Percentiles rank a stretch among this genome's conserved stretches.
Conservation (phyloP, 1,140 invertebrate species). For the Papilio dardanus region DNA sequence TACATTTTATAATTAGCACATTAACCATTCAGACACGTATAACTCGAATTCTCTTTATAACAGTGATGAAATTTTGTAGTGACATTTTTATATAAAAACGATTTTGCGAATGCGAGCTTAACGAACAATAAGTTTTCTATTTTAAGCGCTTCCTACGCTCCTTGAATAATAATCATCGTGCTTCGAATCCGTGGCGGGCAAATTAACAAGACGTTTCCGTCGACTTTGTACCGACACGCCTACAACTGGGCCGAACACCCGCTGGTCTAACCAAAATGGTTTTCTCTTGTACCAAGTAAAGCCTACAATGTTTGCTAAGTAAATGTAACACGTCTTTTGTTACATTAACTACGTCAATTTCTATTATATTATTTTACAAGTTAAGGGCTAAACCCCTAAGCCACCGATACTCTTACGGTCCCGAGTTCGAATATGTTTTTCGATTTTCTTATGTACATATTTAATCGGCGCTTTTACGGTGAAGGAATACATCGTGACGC, state of each 20-base stretch:
- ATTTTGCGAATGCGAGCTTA: no score
- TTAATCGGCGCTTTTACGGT: no score
- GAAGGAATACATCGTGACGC: no score
- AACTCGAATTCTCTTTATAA: no score
- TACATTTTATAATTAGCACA: no score
- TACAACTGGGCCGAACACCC: neutral
- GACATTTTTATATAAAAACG: neutral
- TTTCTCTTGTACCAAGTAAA: neutral
- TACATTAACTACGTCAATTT: neutral
- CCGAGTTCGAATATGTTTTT: no score
- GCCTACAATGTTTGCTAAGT: slow-evolving; percentile 6
- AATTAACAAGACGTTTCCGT: slow-evolving; percentile 13
- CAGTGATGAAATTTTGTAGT: no score
- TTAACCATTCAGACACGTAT: no score
- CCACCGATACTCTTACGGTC: no score
- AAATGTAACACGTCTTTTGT: slow-evolving; percentile 1
- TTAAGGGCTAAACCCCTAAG: no score
- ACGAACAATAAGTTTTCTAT: neutral
- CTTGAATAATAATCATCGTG: neutral
- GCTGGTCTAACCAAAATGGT: neutral
- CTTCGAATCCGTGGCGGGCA: neutral
- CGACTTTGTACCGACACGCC: neutral
- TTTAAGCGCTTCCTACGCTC: neutral
- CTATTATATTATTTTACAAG: no score
- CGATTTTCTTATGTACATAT: no score